These are phyloP conservation scores for Iguana delicatissima DNA, from an alignment of 2,797 vertebrate genomes.

Conservation along the genomic window DNA sequence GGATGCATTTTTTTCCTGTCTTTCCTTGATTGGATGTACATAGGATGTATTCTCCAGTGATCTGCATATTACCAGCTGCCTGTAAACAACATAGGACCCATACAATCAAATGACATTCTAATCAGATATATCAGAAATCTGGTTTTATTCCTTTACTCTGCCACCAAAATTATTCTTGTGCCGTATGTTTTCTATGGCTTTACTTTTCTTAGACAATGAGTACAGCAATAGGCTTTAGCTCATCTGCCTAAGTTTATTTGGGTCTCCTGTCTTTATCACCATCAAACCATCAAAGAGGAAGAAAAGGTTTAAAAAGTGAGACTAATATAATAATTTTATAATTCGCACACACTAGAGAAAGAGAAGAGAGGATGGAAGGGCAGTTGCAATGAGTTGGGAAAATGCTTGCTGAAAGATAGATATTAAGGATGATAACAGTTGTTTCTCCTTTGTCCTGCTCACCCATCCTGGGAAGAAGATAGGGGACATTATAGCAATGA, in stretches of 20 bases:
- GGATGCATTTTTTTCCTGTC: background rate
- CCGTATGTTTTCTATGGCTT: accelerated
- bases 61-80: background rate
- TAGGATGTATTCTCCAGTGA: background rate
- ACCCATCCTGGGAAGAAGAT: too few relatives aligned
- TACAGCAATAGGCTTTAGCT: background rate
- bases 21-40: background rate
- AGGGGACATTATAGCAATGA: too few relatives aligned
- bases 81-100: background rate
- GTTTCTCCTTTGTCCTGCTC: too few relatives aligned
- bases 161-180: background rate
- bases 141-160: background rate
- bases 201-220: constrained; percentile 8
- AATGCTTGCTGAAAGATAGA: too few relatives aligned
- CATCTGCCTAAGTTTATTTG: background rate
- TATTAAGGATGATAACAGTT: too few relatives aligned
- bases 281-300: background rate
- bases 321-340: too few relatives aligned
- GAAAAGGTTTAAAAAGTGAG: too few relatives aligned
- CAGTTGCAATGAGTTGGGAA: too few relatives aligned
- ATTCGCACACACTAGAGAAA: too few relatives aligned
- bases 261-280: background rate
- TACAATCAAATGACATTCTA: background rate
- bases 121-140: background rate
- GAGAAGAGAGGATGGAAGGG: too few relatives aligned